Percentiles rank a stretch among this genome's conserved stretches.
These are phyloP conservation scores for Limnephilus marmoratus DNA, from an alignment of 2,888 invertebrate species.

Conservation along the genomic window DNA sequence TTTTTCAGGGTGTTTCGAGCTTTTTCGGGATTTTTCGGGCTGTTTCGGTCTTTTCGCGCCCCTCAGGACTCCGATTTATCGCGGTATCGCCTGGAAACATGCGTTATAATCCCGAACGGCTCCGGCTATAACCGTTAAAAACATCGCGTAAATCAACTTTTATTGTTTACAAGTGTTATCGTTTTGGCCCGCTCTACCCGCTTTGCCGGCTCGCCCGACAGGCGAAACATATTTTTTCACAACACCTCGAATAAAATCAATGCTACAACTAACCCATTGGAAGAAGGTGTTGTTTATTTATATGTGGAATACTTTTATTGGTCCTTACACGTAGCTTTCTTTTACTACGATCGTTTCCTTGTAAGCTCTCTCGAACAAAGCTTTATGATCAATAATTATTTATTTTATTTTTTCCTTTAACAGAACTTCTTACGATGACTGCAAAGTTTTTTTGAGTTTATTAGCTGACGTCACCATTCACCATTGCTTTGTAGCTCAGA, in stretches of 20 bases:
- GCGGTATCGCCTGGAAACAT: constrained; percentile 61
- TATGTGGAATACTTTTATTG: not conserved
- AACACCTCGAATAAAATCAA: constrained; percentile 48
- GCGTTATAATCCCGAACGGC: constrained; percentile 62
- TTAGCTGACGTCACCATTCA: too few species aligned
- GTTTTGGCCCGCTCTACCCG: constrained; percentile 50
- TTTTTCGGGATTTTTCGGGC: constrained; percentile 35
- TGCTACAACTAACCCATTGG: constrained; percentile 20
- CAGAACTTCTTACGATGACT: not conserved
- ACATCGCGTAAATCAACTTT: constrained; percentile 64
- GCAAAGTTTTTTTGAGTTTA: not conserved
- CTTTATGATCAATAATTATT: not conserved
- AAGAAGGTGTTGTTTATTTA: not conserved
- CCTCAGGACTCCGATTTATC: constrained; percentile 55
- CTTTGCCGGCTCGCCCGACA: not conserved
- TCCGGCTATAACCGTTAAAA: constrained; percentile 65
- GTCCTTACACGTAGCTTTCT: not conserved
- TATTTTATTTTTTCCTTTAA: not conserved
- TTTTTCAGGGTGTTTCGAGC: constrained; percentile 3
- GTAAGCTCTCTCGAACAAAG: not conserved
- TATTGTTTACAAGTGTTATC: constrained; percentile 66
- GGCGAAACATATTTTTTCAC: constrained; percentile 50
- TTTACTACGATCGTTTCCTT: not conserved
- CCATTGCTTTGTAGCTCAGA: too few species aligned
- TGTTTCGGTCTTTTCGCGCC: constrained; percentile 27